These are phyloP conservation scores for Plebejus anna DNA, from an alignment of 2,888 invertebrate species.

Conservation along the genomic window DNA sequence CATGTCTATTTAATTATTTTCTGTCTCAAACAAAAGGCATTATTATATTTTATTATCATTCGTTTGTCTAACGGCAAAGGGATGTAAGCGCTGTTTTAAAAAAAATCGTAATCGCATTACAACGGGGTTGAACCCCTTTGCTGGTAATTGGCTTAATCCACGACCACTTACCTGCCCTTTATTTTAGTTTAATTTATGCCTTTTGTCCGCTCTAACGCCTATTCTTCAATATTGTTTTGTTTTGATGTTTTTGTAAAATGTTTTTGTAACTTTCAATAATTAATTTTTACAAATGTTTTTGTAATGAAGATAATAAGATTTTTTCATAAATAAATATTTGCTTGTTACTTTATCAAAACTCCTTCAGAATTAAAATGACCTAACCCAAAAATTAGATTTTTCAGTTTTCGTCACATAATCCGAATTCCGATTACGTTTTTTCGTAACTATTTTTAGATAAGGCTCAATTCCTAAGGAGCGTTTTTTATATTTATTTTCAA, in stretches of 20 bases:
- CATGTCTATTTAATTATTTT: neutral
- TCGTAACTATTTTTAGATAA: no score
- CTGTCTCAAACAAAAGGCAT: neutral
- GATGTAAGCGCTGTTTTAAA: neutral
- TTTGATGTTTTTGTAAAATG: neutral
- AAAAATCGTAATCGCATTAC: constrained; percentile 20
- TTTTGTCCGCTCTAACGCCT: constrained; percentile 9
- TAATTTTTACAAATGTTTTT: no score
- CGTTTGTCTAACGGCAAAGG: constrained; percentile 3
- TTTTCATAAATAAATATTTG: no score
- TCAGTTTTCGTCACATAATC: no score
- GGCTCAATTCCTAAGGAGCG: no score
- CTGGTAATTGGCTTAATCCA: constrained; percentile 23
- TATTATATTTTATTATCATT: no score
- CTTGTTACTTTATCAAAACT: no score
- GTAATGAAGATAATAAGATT: no score
- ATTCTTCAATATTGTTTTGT: neutral
- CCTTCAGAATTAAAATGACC: no score
- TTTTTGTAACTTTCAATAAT: neutral
- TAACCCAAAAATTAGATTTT: no score
- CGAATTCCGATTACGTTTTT: no score
- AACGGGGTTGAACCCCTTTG: neutral
- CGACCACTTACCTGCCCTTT: constrained; percentile 3
- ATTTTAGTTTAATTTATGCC: neutral
- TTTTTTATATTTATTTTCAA: no score